Base-by-base conservation (phyloP, 2,888 invertebrate genomes). In the Xiphydria camelus region DNA sequence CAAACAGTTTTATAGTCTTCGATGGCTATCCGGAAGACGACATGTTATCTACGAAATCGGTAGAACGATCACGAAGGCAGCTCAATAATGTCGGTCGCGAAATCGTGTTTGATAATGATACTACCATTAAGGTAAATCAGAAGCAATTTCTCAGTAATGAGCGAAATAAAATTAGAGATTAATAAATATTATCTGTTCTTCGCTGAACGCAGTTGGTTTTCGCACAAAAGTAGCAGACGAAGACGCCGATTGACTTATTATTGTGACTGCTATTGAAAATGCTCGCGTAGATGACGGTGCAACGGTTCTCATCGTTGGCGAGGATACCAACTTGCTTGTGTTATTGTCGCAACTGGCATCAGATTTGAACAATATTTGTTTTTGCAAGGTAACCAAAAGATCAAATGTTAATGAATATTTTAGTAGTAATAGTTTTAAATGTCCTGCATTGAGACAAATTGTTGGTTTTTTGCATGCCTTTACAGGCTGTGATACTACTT, bases 261-360 rank as follows among this genome's bases (percentile, higher is more conserved):
- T 61, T 42, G 53, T 48, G 12, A 57, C 57, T 26, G 48, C 56
- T 31, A 55, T 58, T 32, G 51, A 59, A 38, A 45, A 52, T 45
- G 54, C 57, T 22, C 54, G 39, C 32, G 20, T 14, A 18, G 37
- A 53, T 50, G 51, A 43, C 37, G 51, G 57, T 44, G 52, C 50
- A 51, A 55, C 52, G 32, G 51, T 57, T 21, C 53, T 62, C 29
- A 52, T 59, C 51, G 61, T 60, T 47, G 57, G 57, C 20, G 43
- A 61, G 48, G 60, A 62, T 53, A 49, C 59, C 37, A 61, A 64
- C 49, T 45, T 62, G 38, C 51, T 64, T 29, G 57, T 64, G 32
- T 47, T 61, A 51, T 57, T 61, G 18, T 55, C 51, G 39, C 54
- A 61, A 43, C 51, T 61, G 41, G 60, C 57, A 44, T 12, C 29